Conservation (phyloP, 2,797 vertebrate species). For the Leptatherina wallacei region DNA sequence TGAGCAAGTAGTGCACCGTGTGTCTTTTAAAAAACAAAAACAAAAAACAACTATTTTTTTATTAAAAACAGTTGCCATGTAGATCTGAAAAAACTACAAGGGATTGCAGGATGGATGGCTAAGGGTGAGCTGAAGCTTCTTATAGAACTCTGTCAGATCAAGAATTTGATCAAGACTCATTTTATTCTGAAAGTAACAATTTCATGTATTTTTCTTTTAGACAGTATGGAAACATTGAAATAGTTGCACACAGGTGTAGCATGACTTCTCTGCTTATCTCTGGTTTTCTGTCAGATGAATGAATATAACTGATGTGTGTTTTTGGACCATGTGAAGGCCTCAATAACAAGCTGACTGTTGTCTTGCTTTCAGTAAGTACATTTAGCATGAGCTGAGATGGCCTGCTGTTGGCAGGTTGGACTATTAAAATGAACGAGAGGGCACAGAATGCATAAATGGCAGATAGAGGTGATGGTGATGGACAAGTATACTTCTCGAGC, state of each 20-base stretch:
- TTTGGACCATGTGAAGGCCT: background rate
- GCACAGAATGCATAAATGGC: background rate
- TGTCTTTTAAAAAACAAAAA: background rate
- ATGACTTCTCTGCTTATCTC: background rate
- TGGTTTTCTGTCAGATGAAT: background rate
- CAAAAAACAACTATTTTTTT: too few species aligned
- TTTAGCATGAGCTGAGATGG: slow-evolving; percentile 8
- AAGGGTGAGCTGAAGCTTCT: too few species aligned
- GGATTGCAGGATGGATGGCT: too few species aligned
- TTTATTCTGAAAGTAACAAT: too few species aligned
- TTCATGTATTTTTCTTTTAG: background rate
- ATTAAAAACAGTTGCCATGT: background rate
- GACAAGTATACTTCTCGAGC: slow-evolving; percentile 9
- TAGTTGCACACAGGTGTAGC: background rate
- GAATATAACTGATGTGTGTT: background rate
- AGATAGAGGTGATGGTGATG: slow-evolving; percentile 13
- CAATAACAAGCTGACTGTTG: too few species aligned
- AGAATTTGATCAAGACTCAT: too few species aligned
- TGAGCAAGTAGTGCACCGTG: background rate
- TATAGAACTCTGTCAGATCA: too few species aligned
- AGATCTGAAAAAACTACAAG: too few species aligned
- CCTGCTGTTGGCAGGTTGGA: slow-evolving; percentile 11
- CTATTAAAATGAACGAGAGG: slow-evolving; percentile 16
- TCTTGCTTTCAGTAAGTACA: too few species aligned
- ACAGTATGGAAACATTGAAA: background rate